A percentile compares a stretch with the other conserved stretches of the same genome.
Evolutionary conservation across 2,888 invertebrate species (phyloP).

Genomic region (Drosophila barbarae): DNA sequence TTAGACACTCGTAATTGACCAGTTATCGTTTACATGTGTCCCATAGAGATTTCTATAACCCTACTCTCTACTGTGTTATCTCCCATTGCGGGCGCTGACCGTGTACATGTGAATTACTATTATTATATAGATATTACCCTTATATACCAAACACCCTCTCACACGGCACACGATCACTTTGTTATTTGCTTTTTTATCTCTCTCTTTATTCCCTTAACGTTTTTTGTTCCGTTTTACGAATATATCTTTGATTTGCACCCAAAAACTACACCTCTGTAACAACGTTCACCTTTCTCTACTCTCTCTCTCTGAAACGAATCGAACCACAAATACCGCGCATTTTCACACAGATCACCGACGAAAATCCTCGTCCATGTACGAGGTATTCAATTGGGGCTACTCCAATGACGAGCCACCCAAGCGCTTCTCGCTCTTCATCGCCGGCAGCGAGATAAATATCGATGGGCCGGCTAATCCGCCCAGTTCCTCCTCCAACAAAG

Average conservation of each 20-base stretch:
- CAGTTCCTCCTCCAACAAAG: slow-evolving; percentile 51
- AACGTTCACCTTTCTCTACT: slow-evolving; percentile 30
- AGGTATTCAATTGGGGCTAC: slow-evolving; percentile 85
- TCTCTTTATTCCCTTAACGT: slow-evolving; percentile 3
- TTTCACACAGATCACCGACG: slow-evolving; percentile 79
- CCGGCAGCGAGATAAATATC: slow-evolving; percentile 80
- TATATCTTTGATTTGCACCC: slow-evolving; percentile 28
- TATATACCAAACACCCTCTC: slow-evolving; percentile 10
- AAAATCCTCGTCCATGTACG: slow-evolving; percentile 87
- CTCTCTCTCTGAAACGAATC: slow-evolving; percentile 21
- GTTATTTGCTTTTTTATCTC: not conserved
- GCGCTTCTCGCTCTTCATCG: slow-evolving; percentile 79
- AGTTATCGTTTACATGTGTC: slow-evolving; percentile 36
- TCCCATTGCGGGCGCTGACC: slow-evolving; percentile 17
- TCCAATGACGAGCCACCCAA: slow-evolving; percentile 80
- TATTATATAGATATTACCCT: slow-evolving; percentile 13
- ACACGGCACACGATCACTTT: slow-evolving; percentile 33
- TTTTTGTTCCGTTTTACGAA: slow-evolving; percentile 15
- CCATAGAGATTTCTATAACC: slow-evolving; percentile 17
- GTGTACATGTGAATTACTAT: slow-evolving; percentile 21
- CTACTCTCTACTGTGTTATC: slow-evolving; percentile 18
- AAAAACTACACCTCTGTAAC: slow-evolving; percentile 31
- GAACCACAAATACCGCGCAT: slow-evolving; percentile 23
- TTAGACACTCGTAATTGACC: slow-evolving; percentile 46
- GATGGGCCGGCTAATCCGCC: slow-evolving; percentile 72